A percentile compares a stretch with the other conserved stretches of the same genome.
These are phyloP conservation scores for Crossaster papposus DNA, from an alignment of 53 echinoderm and acorn worm genomes.

Conservation along the genomic window DNA sequence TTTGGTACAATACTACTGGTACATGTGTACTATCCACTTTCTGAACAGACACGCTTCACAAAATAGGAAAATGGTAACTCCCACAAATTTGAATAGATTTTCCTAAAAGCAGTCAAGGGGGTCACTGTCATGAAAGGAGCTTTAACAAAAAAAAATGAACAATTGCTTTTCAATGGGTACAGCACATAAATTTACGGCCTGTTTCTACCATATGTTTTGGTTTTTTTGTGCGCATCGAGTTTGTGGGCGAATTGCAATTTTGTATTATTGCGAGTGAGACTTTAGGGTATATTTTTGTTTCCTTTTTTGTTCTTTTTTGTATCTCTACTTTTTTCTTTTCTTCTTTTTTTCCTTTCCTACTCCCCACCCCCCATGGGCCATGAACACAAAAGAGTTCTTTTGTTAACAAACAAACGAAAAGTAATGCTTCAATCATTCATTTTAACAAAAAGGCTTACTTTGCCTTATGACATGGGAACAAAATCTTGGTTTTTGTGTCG, in stretches of 20 bases:
- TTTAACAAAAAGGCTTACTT: neutral
- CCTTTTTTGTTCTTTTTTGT: too few species aligned
- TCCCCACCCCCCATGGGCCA: neutral
- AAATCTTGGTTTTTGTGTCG: too few species aligned
- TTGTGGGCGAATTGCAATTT: conserved; percentile 15
- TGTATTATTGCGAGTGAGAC: neutral
- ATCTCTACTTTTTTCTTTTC: too few species aligned
- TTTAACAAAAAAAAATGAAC: neutral
- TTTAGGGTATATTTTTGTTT: neutral
- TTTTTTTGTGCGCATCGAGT: neutral
- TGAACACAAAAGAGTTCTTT: neutral
- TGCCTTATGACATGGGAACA: neutral
- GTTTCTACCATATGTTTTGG: neutral
- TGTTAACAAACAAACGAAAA: conserved; percentile 26
- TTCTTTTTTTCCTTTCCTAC: too few species aligned
- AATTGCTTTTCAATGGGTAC: neutral
- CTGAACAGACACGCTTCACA: neutral
- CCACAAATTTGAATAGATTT: neutral
- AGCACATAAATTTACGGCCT: neutral
- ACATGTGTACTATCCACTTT: too few species aligned
- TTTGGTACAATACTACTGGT: neutral
- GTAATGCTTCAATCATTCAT: conserved; percentile 18
- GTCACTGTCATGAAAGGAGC: neutral
- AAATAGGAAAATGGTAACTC: neutral
- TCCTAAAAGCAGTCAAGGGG: neutral